Percentiles rank a stretch among this genome's conserved stretches.
phyloP scores from a whole-genome alignment of 2,797 vertebrate genomes.

The Myiotriccus ornatus region DNA sequence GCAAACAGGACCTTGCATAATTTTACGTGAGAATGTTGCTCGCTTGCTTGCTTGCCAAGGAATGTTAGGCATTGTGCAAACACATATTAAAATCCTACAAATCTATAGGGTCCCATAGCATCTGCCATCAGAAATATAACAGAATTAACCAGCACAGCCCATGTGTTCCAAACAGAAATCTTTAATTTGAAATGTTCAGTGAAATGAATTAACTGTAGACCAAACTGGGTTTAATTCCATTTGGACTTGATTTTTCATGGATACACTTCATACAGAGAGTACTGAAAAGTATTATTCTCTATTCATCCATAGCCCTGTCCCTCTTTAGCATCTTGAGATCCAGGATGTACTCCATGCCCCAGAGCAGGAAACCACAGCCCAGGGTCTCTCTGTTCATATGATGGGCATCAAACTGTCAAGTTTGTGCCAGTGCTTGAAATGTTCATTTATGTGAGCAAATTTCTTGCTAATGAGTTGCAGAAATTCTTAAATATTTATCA shows the following conservation, averaged over 20 bases:
- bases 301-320: background rate
- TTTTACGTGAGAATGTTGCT: slow-evolving; percentile 20
- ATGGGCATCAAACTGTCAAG: no score
- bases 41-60: slow-evolving; percentile 15
- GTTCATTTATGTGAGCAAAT: background rate
- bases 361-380: background rate
- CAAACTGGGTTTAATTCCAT: background rate
- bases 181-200: background rate
- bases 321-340: background rate
- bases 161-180: background rate
- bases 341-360: background rate
- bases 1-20: slow-evolving; percentile 8
- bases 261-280: background rate
- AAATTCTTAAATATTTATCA: background rate
- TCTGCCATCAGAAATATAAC: slow-evolving; percentile 9
- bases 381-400: background rate
- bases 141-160: background rate
- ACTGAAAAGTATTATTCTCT: background rate
- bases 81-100: slow-evolving; percentile 11
- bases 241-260: background rate
- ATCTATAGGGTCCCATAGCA: background rate
- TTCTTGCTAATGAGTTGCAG: background rate
- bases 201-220: background rate
- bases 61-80: slow-evolving; percentile 22
- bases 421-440: background rate